Evolutionary conservation across 2,888 invertebrate species (phyloP).

Genomic region (Pinctada fucata): DNA sequence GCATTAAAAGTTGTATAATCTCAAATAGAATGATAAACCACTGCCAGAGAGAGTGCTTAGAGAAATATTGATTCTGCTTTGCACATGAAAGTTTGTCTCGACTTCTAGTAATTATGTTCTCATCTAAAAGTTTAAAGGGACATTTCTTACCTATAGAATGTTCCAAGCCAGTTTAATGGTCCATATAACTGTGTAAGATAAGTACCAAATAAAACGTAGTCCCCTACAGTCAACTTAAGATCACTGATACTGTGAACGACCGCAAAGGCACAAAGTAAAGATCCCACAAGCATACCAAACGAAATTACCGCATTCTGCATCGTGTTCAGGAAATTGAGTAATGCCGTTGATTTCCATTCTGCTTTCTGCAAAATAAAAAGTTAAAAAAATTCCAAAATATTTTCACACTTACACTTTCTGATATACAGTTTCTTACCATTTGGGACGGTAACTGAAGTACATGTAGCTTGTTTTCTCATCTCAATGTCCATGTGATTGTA

Average conservation of each 20-base stretch:
- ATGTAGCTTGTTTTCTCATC: too few species aligned
- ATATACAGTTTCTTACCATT: too few species aligned
- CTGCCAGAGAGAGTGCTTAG: too few species aligned
- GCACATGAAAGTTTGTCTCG: too few species aligned
- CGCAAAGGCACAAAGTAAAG: slow-evolving; percentile 91
- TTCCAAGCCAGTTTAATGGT: slow-evolving; percentile 98
- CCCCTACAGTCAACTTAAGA: slow-evolving; percentile 88
- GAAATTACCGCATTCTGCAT: slow-evolving; percentile 94
- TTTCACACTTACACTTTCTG: background rate
- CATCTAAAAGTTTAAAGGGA: too few species aligned
- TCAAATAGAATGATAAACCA: too few species aligned
- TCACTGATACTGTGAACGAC: slow-evolving; percentile 76
- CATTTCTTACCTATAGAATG: slow-evolving; percentile 89
- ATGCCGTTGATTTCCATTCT: slow-evolving; percentile 92
- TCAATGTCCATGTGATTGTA: too few species aligned
- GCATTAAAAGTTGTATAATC: too few species aligned
- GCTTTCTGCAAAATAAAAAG: slow-evolving; percentile 82
- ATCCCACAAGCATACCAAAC: slow-evolving; percentile 89
- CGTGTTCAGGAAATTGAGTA: slow-evolving; percentile 92
- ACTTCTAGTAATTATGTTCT: too few species aligned
- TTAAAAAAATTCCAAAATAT: background rate
- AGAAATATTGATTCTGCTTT: too few species aligned
- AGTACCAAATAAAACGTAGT: slow-evolving; percentile 96
- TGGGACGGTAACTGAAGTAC: too few species aligned
- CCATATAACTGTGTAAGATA: slow-evolving; percentile 95